Evolutionary conservation across 2,888 invertebrate species (phyloP), one percentile per base, ranked within the genome.

Genomic region (Euphydryas editha): DNA sequence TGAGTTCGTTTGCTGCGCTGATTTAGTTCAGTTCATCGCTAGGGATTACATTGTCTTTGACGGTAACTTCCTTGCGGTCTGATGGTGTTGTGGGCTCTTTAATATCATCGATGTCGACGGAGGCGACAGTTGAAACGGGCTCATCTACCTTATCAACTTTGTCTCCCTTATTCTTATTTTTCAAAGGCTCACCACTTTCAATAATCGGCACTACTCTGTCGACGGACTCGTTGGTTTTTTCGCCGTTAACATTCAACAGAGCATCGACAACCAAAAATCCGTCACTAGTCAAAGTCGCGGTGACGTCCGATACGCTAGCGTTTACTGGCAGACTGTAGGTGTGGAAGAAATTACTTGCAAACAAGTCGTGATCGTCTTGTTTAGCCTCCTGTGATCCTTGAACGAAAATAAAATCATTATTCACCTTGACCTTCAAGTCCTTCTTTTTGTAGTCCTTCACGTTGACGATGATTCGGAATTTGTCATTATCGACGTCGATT

Each of bases 301-400:
- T 84, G 36, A 92, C 87, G 65, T 86, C 88, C 15, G 81, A 59
- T 0, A 80, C 83, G 67, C 84, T 88, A 5, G 87, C 79, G 78
- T 92, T 92, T 0, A 73, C 69, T 3, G 92, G 92, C 63, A 91
- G 65, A 1, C 85, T 83, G 77, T 92, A 92, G 0, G 92, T 92
- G 72, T 92, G 91, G 87, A 87, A 90, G 85, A 92, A 92, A 78
- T 92, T 89, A 76, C 87, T 90, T n/a, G 91, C 89, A 68, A 88
- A 88, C 21, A 90, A 63, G 61, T 91, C 91, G 62, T 78, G 85
- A 66, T 86, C 87, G 10, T 84, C 84, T 37, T 86, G 83, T 67
- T 89, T 90, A 1, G 86, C 83, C 65, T 92, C 90, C 65, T 91
- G 91, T 5, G 86, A 73, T 8, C 92, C 92, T 72, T 91, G 85